Evolutionary conservation across 2,888 invertebrate genomes (phyloP), one percentile per base, ranked within the genome.

Genomic region (Neoscelio sp.): DNA sequence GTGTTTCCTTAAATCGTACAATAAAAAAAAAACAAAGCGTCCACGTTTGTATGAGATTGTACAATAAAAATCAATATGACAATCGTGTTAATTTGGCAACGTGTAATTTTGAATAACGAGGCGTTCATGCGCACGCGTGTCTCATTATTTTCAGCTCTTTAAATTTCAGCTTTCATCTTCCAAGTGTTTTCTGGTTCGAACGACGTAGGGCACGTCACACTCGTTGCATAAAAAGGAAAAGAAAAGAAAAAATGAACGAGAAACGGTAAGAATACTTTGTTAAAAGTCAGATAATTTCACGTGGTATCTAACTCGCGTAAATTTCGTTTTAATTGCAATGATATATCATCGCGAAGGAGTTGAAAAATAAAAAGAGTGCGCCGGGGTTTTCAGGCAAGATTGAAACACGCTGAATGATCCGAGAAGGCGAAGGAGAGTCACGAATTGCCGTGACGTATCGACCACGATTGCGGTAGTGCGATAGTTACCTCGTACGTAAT

Each of bases 401-500:
- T 40, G 42, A 56, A 70, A 38, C 58, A 44, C 52, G 42, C 26
- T 13, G 64, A 70, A 64, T 76, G 75, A 75, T 71, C 58, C 67
- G 56, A 23, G 50, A 48, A 23, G 50, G 73, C 44, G 48, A 56
- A 74, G 42, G 67, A 48, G 68, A 80, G 78, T 76, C 79, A 78
- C 76, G 81, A 80, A 82, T 71, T 30, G 74, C 65, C 58, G 75
- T 78, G 76, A 73, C 62, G 78, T 82, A 82, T 82, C 80, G 80
- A 80, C 70, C 77, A 71, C 75, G 81, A 77, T 80, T 80, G 78
- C 78, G 75, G 75, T 75, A 58, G 80, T 75, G 79, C 68, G 80
- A 82, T 80, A 82, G 82, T 82, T 86, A 90, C 90, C 90, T 89
- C 85, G 87, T 86, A 80, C 90, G 90, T 81, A 90, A 86, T 87